Evolutionary conservation across 1,140 invertebrate genomes (phyloP).

Genomic region (Tetranychus urticae): DNA sequence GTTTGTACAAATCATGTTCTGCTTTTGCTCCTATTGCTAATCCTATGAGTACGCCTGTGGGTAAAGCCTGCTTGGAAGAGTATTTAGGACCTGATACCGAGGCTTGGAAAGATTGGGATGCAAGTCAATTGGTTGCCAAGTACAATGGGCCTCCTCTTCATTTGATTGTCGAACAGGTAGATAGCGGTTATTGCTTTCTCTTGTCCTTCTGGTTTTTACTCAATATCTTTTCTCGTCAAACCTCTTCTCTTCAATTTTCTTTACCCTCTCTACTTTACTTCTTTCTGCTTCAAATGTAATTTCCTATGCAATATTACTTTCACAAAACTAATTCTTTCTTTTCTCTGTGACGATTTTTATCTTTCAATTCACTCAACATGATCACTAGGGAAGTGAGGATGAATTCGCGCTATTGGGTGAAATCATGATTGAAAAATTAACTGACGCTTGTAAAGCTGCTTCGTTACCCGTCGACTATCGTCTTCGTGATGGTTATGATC

Average conservation of each 20-base stretch:
- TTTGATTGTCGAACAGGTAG: constrained; percentile 73
- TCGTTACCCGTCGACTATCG: constrained; percentile 46
- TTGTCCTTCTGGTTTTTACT: constrained; percentile 1
- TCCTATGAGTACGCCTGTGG: constrained; percentile 61
- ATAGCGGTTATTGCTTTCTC: neutral
- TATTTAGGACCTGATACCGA: constrained; percentile 47
- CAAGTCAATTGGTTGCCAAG: constrained; percentile 48
- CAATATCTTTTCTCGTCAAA: neutral
- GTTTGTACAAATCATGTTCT: constrained; percentile 64
- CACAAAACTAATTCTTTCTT: neutral
- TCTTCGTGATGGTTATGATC: constrained; percentile 72
- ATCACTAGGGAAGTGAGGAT: constrained; percentile 22
- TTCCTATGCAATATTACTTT: neutral
- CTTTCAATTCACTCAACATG: constrained; percentile 10
- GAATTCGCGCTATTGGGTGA: constrained; percentile 45
- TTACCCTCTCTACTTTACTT: neutral
- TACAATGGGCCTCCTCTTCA: constrained; percentile 62
- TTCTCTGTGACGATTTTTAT: constrained; percentile 8
- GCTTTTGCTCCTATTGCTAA: constrained; percentile 93
- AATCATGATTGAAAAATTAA: constrained; percentile 61
- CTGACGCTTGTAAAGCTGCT: constrained; percentile 39
- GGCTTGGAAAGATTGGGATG: constrained; percentile 66
- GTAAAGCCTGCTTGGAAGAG: constrained; percentile 56
- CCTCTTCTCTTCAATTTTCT: neutral
- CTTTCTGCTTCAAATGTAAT: too few relatives aligned